Base-by-base conservation (phyloP, 2,113 vertebrate genomes). In the Rhynchomys soricoides region DNA sequence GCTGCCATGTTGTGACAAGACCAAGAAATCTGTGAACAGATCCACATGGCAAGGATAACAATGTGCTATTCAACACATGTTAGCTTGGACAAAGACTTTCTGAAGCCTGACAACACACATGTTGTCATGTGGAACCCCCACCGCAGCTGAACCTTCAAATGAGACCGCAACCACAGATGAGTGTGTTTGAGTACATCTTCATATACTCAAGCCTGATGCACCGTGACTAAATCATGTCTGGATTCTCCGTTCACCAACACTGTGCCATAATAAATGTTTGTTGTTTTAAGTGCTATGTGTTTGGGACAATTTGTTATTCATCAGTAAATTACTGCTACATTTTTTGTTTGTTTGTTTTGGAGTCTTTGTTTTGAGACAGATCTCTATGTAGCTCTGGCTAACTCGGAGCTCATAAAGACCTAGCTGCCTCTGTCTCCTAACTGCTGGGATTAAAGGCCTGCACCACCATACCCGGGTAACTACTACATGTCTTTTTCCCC, bases 221-320 rank as follows among this genome's bases (percentile, higher is more conserved):
- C 16, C 7, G 24, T 50, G 73, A 70, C 22, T 55, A 95, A 92
- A 48, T 22, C 31, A 70, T 34, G 24, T 21, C 62, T 89, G 71
- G 48, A 70, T 92, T 52, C 4, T 31, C 88, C 59, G 71, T 1
- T 71, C 48, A 71, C 11, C 74, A 81, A 95, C 86, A 86, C 24
- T 77, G 19, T 87, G 12, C 64, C 75, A 83, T 64, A 64, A 83
- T 62, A 89, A 81, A 48, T 95, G 11, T 82, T 66, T 45, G 34
- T 59, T 64, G 2, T 74, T 91, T 90, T 94, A 92, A 95, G 22
- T 73, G 21, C 64, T 93, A 50, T 48, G 7, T 89, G n/a, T 92
- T 91, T 81, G 66, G 85, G 83, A 81, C 48, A 89, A 88, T 89
- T 93, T 77, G 57, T 89, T 89, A 75, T 45, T n/a, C 57, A 91